Base-by-base conservation (phyloP, 2,888 invertebrate genomes). In the Platynereis dumerilii region DNA sequence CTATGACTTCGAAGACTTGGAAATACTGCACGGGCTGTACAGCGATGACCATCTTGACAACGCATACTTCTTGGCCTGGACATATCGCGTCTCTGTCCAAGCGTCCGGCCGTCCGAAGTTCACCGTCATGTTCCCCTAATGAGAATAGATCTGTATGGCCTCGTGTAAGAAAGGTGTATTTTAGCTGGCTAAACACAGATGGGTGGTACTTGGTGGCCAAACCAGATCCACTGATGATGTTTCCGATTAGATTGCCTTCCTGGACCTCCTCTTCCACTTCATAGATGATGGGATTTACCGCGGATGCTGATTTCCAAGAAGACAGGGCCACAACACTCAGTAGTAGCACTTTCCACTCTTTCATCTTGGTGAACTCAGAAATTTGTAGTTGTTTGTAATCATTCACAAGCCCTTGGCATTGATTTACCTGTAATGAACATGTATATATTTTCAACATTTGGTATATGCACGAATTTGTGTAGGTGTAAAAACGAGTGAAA, bases 1-100 rank as follows among this genome's bases (percentile, higher is more conserved):
- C 91, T 55, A 92, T 88, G 2, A 96, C 94, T 54, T 65, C 60
- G 26, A 65, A 44, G 22, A 53, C 55, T 17, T 56, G 54, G 45
- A 65, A 65, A 29, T 60, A 64, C 54, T 61, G 56, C 20, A 61
- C 59, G 10, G 61, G 65, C 10, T 54, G 44, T 20, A 62, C 61
- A 7, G 60, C 61, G 22, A 64, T 26, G 28, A 29, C 55, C 58
- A 62, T 22, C 15, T 65, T 55, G 20, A 65, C 44, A 26, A 29
- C 54, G 57, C 65, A 65, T 1, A 28, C 26, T n/a, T n/a, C 34
- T 55, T 28, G 22, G 12, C 55, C 24, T 17, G 44, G 54, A 55
- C 68, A 68, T 2, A 68, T 29, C 28, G 53, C 52, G 28, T 68
- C 68, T 20, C 68, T 44, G 45, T 68, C 68, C 22, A 68, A 29